Conservation (phyloP, 2,113 vertebrate genomes). For the Xenopus borealis region DNA sequence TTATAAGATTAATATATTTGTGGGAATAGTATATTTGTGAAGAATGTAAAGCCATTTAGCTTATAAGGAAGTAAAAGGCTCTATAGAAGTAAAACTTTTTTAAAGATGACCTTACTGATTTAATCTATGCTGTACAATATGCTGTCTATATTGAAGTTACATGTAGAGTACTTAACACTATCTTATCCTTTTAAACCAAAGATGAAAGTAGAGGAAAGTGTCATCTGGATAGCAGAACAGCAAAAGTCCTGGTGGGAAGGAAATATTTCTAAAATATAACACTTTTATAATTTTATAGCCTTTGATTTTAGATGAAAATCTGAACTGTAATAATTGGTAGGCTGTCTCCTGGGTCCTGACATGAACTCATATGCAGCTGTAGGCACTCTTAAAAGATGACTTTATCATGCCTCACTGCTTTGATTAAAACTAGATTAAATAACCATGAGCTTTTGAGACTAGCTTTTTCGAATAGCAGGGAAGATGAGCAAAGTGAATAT, state of each 20-base stretch:
- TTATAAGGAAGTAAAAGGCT: too few relatives aligned
- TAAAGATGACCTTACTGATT: too few relatives aligned
- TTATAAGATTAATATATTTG: too few relatives aligned
- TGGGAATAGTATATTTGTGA: too few relatives aligned
- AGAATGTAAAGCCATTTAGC: too few relatives aligned
- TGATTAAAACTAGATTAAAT: slow-evolving; percentile 42
- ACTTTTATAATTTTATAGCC: slow-evolving; percentile 17
- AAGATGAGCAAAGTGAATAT: slow-evolving; percentile 19
- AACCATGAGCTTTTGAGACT: slow-evolving; percentile 29
- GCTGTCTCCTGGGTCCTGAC: slow-evolving; percentile 13
- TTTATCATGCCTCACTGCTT: slow-evolving; percentile 29
- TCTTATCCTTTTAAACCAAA: slow-evolving; percentile 2
- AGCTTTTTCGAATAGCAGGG: neutral
- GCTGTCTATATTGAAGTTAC: too few relatives aligned
- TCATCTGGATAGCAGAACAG: neutral
- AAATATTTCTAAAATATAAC: neutral
- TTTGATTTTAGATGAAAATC: slow-evolving; percentile 36
- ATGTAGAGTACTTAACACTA: too few relatives aligned
- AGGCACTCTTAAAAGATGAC: slow-evolving; percentile 40
- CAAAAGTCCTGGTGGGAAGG: slow-evolving; percentile 1
- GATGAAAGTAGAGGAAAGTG: slow-evolving; percentile 4
- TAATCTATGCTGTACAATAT: too few relatives aligned
- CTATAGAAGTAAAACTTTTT: too few relatives aligned
- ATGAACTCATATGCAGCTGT: slow-evolving; percentile 21
- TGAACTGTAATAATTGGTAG: slow-evolving; percentile 30